Percentiles rank a stretch among this genome's conserved stretches.
These are phyloP conservation scores for Zophobas atratus DNA, from an alignment of 1,140 invertebrate species.

Conservation along the genomic window DNA sequence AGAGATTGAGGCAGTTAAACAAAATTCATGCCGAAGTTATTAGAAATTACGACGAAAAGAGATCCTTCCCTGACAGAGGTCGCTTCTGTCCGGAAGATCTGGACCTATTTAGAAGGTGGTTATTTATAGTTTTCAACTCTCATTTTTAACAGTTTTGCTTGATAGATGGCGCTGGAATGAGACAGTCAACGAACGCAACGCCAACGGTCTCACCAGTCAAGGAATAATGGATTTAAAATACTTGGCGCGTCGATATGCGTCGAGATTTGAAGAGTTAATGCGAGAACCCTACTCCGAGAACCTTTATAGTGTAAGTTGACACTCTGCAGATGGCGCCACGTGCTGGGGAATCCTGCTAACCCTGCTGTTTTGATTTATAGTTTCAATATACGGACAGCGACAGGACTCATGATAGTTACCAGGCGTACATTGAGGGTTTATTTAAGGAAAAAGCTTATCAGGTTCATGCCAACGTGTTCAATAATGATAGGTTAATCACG, in stretches of 20 bases:
- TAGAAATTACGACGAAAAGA: constrained; percentile 71
- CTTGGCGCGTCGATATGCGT: constrained; percentile 74
- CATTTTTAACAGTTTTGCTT: constrained; percentile 33
- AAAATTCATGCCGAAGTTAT: constrained; percentile 73
- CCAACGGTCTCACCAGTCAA: constrained; percentile 72
- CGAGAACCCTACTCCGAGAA: constrained; percentile 65
- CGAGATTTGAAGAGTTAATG: constrained; percentile 72
- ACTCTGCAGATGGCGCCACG: neutral
- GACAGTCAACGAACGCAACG: constrained; percentile 72
- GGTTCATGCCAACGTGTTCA: constrained; percentile 62
- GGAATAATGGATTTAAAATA: constrained; percentile 75
- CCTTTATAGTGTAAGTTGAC: constrained; percentile 65
- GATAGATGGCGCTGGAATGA: constrained; percentile 73
- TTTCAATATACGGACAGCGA: constrained; percentile 80
- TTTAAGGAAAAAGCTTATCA: constrained; percentile 72
- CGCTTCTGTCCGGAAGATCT: constrained; percentile 74
- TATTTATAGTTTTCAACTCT: constrained; percentile 10
- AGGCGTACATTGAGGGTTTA: constrained; percentile 76
- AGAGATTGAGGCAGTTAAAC: constrained; percentile 69
- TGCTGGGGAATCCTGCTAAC: constrained; percentile 1
- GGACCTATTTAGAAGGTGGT: constrained; percentile 69
- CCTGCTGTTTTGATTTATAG: constrained; percentile 66
- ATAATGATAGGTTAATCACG: constrained; percentile 53
- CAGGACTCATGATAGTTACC: constrained; percentile 76
- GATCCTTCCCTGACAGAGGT: constrained; percentile 66